Base-by-base conservation (phyloP, 2,888 invertebrate species). In the Cepaea hortensis region DNA sequence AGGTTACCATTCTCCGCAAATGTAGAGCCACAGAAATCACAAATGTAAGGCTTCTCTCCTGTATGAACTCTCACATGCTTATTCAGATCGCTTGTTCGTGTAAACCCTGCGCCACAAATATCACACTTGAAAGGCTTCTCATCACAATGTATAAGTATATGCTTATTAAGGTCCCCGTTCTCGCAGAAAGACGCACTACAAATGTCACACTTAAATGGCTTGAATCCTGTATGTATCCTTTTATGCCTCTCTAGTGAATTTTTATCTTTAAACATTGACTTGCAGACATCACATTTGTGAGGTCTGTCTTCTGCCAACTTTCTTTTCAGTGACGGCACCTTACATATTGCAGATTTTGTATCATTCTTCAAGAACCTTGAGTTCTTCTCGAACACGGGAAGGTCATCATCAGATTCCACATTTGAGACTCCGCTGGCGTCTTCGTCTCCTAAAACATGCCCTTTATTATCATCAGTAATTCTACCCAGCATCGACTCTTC, bases 1-100 rank as follows among this genome's bases (percentile, higher is more conserved):
- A 85, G 81, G 23, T 82, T 85, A 13, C 88, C 70, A 15, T 83
- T 88, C 68, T 87, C 87, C 15, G 85, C 80, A 61, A 87, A 88
- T 3, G 82, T 62, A 46, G 83, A 75, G 7, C 81, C 85, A 50
- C 88, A 88, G 11, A 73, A 73, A 7, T 87, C 85, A 80, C 88
- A 88, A 15, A 72, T 82, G 35, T 35, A 35, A 35, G 35, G 35
- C 35, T 35, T 35, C 35, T 35, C 35, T 35, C 35, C 35, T 35
- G 35, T 35, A 35, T 35, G 35, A 35, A 35, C 35, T 35, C 35
- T 35, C 35, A 35, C 35, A 35, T 35, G 82, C 9, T 61, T 70
- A 4, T 82, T 23, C n/a, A 68, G 72, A 7, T 82, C 70, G 20
- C 82, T 82, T 15, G 72, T 82, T 23, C 70, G 72, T 2, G 50